Evolutionary conservation across 2,888 invertebrate genomes (phyloP).

Genomic region (Hypercompe scribonia): DNA sequence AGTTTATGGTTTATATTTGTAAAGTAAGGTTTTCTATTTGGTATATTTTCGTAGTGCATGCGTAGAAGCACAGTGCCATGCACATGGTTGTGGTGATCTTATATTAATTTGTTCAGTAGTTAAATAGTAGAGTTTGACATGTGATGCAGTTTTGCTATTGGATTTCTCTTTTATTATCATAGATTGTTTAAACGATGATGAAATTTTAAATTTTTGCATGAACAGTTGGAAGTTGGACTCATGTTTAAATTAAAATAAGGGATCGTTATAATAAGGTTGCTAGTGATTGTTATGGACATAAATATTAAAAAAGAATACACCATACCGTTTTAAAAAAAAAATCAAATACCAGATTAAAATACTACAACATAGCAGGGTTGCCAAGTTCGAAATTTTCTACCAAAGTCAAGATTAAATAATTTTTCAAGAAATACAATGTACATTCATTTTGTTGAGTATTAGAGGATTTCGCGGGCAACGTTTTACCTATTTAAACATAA

Average conservation of each 20-base stretch:
- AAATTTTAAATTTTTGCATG: slow-evolving; percentile 70
- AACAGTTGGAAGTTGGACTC: slow-evolving; percentile 69
- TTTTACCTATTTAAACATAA: neutral
- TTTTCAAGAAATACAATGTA: too few species aligned
- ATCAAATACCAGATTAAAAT: too few species aligned
- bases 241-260: slow-evolving; percentile 12
- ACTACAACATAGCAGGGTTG: neutral
- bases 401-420: neutral
- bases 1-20: slow-evolving; percentile 42
- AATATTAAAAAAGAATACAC: neutral
- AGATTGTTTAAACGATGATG: slow-evolving; percentile 47
- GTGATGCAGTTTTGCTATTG: slow-evolving; percentile 82
- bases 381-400: neutral
- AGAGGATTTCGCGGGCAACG: neutral
- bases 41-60: slow-evolving; percentile 78
- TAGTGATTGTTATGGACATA: neutral
- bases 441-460: neutral
- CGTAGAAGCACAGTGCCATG: slow-evolving; percentile 81
- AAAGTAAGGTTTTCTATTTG: slow-evolving; percentile 39
- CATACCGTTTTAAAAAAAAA: too few species aligned
- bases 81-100: slow-evolving; percentile 84
- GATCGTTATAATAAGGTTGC: neutral
- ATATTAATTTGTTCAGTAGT: slow-evolving; percentile 64
- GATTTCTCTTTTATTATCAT: slow-evolving; percentile 81
- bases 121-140: slow-evolving; percentile 68